These are phyloP conservation scores for Geococcyx californianus DNA, from an alignment of 2,113 vertebrate species.

Conservation along the genomic window DNA sequence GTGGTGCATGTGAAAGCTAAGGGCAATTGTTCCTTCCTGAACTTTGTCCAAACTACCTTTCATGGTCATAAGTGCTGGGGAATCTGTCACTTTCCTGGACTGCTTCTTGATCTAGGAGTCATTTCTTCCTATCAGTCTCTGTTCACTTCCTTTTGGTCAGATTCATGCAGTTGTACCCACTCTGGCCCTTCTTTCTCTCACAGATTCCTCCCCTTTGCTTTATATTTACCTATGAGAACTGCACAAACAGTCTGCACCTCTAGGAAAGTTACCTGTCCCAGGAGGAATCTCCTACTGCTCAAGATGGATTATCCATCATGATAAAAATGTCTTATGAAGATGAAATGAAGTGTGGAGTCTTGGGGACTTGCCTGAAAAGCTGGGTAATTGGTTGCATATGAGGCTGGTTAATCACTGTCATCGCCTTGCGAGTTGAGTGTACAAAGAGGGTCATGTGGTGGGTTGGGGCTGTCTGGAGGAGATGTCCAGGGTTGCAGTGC, in stretches of 20 bases:
- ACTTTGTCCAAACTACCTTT: not conserved
- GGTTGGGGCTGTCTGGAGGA: not conserved
- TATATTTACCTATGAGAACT: not conserved
- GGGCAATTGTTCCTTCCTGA: not conserved
- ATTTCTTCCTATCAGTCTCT: not conserved
- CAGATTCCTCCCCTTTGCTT: not conserved
- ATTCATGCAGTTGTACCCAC: not conserved
- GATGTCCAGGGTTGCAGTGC: not conserved
- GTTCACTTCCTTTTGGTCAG: not conserved
- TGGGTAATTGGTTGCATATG: conserved; percentile 28
- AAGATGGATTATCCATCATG: not conserved
- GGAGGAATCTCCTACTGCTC: not conserved
- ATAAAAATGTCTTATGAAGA: not conserved
- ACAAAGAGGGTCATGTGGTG: not conserved
- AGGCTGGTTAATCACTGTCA: conserved; percentile 44
- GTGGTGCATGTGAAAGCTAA: not conserved
- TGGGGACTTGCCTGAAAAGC: not conserved
- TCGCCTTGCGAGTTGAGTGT: not conserved
- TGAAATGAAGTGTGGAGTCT: not conserved
- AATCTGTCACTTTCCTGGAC: not conserved
- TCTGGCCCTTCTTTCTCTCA: not conserved
- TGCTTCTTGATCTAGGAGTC: not conserved
- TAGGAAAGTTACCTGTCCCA: conserved; percentile 4
- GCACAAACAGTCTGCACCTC: not conserved
- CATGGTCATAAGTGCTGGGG: not conserved